phyloP scores from a whole-genome alignment of 2,113 vertebrate genomes.

The Patagioenas fasciata region DNA sequence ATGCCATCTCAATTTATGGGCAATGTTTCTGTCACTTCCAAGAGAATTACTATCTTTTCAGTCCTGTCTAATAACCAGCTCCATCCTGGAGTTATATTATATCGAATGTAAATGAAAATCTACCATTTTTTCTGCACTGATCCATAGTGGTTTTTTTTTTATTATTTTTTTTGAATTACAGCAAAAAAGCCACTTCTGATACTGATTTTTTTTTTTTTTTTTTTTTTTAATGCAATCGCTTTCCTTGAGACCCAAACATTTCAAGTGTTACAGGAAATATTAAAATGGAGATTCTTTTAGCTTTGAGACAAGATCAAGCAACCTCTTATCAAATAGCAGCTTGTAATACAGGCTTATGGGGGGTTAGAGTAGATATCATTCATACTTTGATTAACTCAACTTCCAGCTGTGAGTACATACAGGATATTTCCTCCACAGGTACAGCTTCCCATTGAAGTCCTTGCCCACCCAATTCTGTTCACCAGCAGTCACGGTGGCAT shows the following conservation, averaged over 20 bases:
- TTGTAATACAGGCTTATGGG: constrained; percentile 11
- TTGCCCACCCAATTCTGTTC: not conserved
- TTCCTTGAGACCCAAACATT: not conserved
- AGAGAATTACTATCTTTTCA: not conserved
- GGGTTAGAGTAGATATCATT: not conserved
- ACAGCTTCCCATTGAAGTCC: not conserved
- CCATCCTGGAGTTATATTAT: not conserved
- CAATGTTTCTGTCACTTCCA: not conserved
- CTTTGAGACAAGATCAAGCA: constrained; percentile 32
- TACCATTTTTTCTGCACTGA: not conserved
- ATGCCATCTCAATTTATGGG: not conserved
- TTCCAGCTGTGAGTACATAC: constrained; percentile 24
- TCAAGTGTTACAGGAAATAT: not conserved
- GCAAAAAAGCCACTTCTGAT: not conserved
- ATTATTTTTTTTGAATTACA: not conserved
- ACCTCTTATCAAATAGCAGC: constrained; percentile 1
- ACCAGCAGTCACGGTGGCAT: not conserved
- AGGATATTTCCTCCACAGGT: constrained; percentile 3
- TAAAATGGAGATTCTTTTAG: not conserved
- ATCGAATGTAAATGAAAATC: not conserved
- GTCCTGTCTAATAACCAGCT: not conserved
- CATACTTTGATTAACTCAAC: constrained; percentile 12
- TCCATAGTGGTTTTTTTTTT: accelerated
- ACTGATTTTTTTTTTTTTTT: not conserved
- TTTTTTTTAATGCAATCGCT: not conserved